Evolutionary conservation across 2,888 invertebrate species (phyloP).

Genomic region (Noctua fimbriata): DNA sequence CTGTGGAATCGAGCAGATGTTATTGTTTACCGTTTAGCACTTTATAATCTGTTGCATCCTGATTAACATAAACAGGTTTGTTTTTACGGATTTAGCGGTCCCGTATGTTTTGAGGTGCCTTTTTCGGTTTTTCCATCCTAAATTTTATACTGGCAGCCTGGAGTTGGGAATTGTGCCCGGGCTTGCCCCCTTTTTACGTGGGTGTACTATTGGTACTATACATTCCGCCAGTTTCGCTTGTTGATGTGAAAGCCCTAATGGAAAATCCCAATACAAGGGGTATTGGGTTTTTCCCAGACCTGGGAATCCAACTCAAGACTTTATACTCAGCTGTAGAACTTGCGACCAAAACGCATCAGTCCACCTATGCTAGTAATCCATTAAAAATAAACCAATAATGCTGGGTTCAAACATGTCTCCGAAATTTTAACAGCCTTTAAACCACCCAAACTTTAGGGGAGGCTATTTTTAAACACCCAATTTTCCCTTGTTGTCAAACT

Average conservation of each 20-base stretch:
- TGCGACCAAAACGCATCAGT: neutral
- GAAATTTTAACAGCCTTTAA: neutral
- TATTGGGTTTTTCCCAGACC: too few relatives aligned
- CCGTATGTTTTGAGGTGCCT: conserved; percentile 14
- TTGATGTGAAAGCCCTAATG: neutral
- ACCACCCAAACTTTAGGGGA: conserved; percentile 7
- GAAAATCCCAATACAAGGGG: neutral
- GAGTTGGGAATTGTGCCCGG: neutral
- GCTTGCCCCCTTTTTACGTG: neutral
- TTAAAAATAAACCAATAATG: neutral
- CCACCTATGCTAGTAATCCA: neutral
- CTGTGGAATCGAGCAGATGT: conserved; percentile 54
- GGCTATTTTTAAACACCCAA: neutral
- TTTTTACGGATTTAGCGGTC: conserved; percentile 36
- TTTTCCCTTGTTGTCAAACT: conserved; percentile 13
- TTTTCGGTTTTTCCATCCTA: neutral
- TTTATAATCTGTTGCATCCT: conserved; percentile 59
- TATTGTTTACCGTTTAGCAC: conserved; percentile 58
- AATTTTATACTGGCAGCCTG: neutral
- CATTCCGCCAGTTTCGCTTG: neutral
- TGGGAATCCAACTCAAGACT: neutral
- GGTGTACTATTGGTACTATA: neutral
- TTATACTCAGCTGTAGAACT: neutral
- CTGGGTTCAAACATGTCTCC: neutral
- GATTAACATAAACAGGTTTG: conserved; percentile 46